Base-by-base conservation (phyloP, 2,888 invertebrate species). In the Coleophora flavipennella region DNA sequence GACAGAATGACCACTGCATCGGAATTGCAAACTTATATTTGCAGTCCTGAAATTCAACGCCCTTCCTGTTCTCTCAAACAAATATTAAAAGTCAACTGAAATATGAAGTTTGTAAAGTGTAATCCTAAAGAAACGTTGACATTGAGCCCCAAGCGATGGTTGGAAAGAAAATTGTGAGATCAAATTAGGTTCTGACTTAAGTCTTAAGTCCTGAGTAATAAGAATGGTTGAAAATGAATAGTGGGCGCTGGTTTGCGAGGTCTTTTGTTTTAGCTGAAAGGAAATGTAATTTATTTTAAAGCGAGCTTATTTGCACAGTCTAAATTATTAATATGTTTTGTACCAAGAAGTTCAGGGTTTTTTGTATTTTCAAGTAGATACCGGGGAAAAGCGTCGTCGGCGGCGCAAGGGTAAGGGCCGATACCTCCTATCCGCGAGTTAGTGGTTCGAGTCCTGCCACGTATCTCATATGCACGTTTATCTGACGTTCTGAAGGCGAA, bases 71-170 rank as follows among this genome's bases (percentile, higher is more conserved):
- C 11, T 37, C 7, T 20, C 7, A 25, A 25, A 20, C 9, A 37
- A 7, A 11, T 9, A 32, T 31, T 4, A 25, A 25, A 39, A n/a
- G 1, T 1, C 13, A 44, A 10, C 27, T 25, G 60, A 36, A 61
- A 14, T 29, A n/a, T 32, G 45, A 55, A 38, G 39, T 52, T 68
- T 51, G 72, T 58, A 55, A 53, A 57, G 43, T 62, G 63, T 74
- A 76, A 75, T 75, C 77, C 72, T 63, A 73, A 74, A 70, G 77
- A 76, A 78, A 77, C 71, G 75, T 72, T 73, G 77, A 77, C 77
- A 75, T 67, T 74, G 71, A 75, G 76, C 76, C 65, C 59, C 67
- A 51, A 67, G 69, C 65, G 59, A 58, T 49, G 59, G 59, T 51
- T 55, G 62, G 59, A 60, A 65, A 69, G 71, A 74, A 75, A 75